A percentile compares a stretch with the other conserved stretches of the same genome.
phyloP scores from a whole-genome alignment of 2,113 vertebrate species.

The Empidonax alnorum region DNA sequence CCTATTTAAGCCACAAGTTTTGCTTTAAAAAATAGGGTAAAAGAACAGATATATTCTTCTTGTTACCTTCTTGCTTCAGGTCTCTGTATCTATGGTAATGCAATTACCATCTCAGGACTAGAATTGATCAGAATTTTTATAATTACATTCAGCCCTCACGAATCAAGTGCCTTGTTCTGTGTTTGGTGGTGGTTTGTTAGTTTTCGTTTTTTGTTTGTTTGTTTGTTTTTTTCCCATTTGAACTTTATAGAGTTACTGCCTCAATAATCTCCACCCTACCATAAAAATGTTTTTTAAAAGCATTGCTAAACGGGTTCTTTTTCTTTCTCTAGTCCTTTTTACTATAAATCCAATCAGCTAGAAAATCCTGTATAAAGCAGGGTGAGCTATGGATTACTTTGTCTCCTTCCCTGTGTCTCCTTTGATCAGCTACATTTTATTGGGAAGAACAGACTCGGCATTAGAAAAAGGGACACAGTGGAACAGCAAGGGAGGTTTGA shows the following conservation, averaged over 20 bases:
- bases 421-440: not conserved
- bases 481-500: not conserved
- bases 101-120: not conserved
- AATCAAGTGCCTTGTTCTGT: not conserved
- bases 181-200: not conserved
- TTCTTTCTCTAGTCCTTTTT: not conserved
- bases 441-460: not conserved
- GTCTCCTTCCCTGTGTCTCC: not conserved
- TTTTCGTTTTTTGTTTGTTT: no score
- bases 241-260: not conserved
- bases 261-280: not conserved
- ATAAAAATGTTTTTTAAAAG: not conserved
- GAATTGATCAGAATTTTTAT: not conserved
- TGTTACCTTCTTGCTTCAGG: conserved; percentile 14
- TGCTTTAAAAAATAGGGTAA: not conserved
- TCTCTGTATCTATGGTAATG: not conserved
- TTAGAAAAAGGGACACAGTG: not conserved
- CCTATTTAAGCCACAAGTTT: not conserved
- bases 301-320: not conserved
- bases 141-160: not conserved
- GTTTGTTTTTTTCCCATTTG: not conserved
- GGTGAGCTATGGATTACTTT: not conserved
- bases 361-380: not conserved
- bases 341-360: not conserved
- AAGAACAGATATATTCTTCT: not conserved